These are phyloP conservation scores for Chelonoidis abingdonii DNA, from an alignment of 2,113 vertebrate species.

Conservation along the genomic window DNA sequence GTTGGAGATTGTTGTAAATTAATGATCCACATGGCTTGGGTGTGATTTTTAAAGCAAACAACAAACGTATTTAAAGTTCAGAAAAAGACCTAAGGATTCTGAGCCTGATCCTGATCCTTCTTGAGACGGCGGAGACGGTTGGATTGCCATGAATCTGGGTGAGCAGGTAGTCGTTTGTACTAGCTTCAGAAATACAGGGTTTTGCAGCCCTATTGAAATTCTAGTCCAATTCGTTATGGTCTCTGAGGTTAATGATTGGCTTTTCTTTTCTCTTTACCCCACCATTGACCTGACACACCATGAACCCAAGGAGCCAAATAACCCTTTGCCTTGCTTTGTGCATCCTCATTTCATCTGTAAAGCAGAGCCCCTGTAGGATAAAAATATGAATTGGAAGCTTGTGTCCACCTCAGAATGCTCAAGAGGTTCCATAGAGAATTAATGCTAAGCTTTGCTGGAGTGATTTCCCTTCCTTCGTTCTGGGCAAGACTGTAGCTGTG, in stretches of 20 bases:
- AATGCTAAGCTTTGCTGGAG: neutral
- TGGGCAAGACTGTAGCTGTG: neutral
- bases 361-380: neutral
- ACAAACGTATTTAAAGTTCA: neutral
- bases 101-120: neutral
- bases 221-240: neutral
- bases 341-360: neutral
- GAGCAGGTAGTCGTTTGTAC: neutral
- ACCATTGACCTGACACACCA: neutral
- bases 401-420: neutral
- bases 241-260: neutral
- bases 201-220: neutral
- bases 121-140: neutral
- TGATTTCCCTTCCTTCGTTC: neutral
- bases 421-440: accelerated
- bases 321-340: accelerated
- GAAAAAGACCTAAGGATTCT: accelerated
- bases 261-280: neutral
- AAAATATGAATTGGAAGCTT: neutral
- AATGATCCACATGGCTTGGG: accelerated
- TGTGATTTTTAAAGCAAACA: accelerated
- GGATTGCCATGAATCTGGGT: neutral
- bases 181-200: neutral
- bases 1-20: neutral
- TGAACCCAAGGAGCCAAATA: neutral